Evolutionary conservation across 2,888 invertebrate genomes (phyloP), one percentile per base, ranked within the genome.

Genomic region (Chloroclystis v-ata): DNA sequence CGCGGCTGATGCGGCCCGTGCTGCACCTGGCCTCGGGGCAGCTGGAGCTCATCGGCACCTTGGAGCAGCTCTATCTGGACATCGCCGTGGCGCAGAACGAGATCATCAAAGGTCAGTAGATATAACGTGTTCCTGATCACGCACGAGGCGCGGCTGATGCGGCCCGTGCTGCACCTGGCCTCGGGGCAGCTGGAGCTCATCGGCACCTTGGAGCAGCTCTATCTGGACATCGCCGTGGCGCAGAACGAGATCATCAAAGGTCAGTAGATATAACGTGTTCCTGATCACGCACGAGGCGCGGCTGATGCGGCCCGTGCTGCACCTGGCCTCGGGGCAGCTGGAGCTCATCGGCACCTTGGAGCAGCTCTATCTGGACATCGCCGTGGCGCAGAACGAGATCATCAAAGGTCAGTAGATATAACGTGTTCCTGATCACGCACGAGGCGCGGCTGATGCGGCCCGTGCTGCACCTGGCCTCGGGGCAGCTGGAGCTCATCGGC

Each of bases 1-100:
- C 97, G 0, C 90, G 99, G 9, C 93, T 99, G 94, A 95, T 99
- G 93, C 89, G 99, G 32, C 98, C 98, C 0, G 96, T 99, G 1
- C 89, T 91, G 62, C 97, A 99, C 89, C 82, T 99, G 33, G 78
- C 90, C 1, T 89, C 89, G 0, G 89, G 92, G n/a, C 90, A 92
- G 65, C 82, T 94, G 1, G 98, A 98, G 78, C 90, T 93, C 29
- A 91, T 98, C 54, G 99, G 99, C 1, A 95, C 97, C 0, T 92
- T 98, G 79, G 98, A 99, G 67, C 98, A 99, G 77, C 90, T 97
- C 39, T 98, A 97, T 67, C 77, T 99, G 79, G 93, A 98, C 64
- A 92, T 99, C 40, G 95, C 95, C 40, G 90, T 98, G 32, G 91
- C 91, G 3, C 89, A 91, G 1, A 89, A 91, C 35, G 97, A 98